These are phyloP conservation scores for Jacana jacana DNA, from an alignment of 2,113 vertebrate species.

Conservation along the genomic window DNA sequence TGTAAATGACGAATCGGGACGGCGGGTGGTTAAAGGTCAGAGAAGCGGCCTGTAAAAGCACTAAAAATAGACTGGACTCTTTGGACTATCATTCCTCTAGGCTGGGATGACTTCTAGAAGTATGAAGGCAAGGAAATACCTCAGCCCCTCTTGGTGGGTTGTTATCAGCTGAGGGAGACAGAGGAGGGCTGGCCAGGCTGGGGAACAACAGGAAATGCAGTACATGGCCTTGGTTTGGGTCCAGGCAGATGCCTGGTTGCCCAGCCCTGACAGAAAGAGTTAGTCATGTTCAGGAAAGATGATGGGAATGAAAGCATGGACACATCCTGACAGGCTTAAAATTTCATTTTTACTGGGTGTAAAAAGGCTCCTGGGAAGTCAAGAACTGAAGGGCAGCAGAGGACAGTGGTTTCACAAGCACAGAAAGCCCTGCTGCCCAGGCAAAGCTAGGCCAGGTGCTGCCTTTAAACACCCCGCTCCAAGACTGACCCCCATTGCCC, in stretches of 20 bases:
- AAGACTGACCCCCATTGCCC: background rate
- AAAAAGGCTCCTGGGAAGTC: background rate
- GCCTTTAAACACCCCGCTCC: background rate
- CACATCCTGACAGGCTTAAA: background rate
- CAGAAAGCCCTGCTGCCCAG: background rate
- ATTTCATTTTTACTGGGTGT: background rate
- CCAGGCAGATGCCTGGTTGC: background rate
- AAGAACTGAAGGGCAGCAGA: background rate
- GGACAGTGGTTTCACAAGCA: background rate
- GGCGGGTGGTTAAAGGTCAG: background rate
- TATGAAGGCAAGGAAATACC: background rate
- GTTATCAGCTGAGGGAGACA: background rate
- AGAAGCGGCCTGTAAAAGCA: background rate
- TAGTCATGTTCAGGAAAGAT: slow-evolving; percentile 23
- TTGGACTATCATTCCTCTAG: background rate
- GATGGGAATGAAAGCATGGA: background rate
- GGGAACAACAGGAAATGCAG: slow-evolving; percentile 18
- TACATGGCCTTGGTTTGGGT: background rate
- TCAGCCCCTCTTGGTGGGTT: background rate
- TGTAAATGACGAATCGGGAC: background rate
- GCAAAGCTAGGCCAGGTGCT: background rate
- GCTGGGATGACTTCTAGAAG: background rate
- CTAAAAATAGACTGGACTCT: background rate
- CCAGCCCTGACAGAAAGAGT: slow-evolving; percentile 15
- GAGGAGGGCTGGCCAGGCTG: background rate